These are phyloP conservation scores for Corythaeola cristata DNA, from an alignment of 2,113 vertebrate species.

Conservation along the genomic window DNA sequence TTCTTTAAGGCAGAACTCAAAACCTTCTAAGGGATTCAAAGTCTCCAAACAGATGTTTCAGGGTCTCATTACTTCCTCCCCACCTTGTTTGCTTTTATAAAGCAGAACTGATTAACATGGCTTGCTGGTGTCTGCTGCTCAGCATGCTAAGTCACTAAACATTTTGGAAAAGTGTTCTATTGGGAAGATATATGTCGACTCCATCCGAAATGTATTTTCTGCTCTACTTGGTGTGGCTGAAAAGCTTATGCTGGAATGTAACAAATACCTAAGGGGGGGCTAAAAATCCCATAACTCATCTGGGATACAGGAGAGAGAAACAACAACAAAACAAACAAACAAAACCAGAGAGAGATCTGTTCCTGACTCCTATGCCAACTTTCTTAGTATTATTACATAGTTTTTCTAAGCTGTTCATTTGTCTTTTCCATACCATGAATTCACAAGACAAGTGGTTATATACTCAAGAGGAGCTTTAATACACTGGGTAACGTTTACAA, in stretches of 20 bases:
- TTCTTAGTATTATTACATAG: not conserved
- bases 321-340: not conserved
- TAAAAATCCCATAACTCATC: not conserved
- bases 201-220: slow-evolving; percentile 34
- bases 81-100: slow-evolving; percentile 70
- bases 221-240: not conserved
- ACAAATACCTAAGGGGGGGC: not conserved
- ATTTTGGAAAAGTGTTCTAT: not conserved
- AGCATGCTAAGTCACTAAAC: not conserved
- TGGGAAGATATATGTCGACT: not conserved
- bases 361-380: not conserved
- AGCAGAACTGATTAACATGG: slow-evolving; percentile 48
- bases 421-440: not conserved
- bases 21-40: slow-evolving; percentile 64
- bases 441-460: not conserved
- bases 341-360: not conserved
- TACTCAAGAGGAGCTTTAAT: not conserved
- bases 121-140: not conserved
- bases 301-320: not conserved
- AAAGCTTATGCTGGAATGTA: not conserved
- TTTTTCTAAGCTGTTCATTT: not conserved
- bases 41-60: slow-evolving; percentile 60
- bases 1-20: slow-evolving; percentile 69
- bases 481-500: not conserved
- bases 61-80: slow-evolving; percentile 48